Percentiles rank a stretch among this genome's conserved stretches.
phyloP scores from a whole-genome alignment of 2,113 vertebrate species.

The Corapipo altera region DNA sequence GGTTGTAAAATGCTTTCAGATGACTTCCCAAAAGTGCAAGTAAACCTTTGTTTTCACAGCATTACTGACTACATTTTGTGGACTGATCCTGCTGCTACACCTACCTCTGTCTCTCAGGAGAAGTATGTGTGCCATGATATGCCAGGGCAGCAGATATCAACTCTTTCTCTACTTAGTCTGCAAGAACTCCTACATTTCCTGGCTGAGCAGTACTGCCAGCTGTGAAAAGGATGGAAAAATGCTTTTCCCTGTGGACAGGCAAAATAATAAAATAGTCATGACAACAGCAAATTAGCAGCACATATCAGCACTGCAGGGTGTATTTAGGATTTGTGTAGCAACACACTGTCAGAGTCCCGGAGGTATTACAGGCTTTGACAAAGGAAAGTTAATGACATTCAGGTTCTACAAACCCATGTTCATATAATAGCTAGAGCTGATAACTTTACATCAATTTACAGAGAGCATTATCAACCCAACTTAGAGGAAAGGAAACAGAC shows the following conservation, averaged over 20 bases:
- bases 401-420: background rate
- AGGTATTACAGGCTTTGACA: background rate
- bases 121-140: accelerated
- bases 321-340: background rate
- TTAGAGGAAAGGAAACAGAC: background rate
- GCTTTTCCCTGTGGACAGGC: background rate
- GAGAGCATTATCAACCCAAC: background rate
- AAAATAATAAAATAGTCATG: background rate
- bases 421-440: background rate
- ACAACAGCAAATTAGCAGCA: background rate
- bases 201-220: background rate
- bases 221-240: background rate
- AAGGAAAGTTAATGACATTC: background rate
- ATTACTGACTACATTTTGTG: background rate
- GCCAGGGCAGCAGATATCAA: background rate
- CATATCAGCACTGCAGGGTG: background rate
- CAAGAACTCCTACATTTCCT: background rate
- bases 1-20: background rate
- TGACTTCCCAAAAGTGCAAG: background rate
- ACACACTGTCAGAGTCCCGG: background rate
- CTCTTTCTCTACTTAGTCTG: background rate
- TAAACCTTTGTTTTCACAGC: background rate
- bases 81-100: background rate
- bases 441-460: background rate
- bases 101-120: background rate